phyloP scores from a whole-genome alignment of 2,797 vertebrate genomes.

The Amblyopsis hoosieri region DNA sequence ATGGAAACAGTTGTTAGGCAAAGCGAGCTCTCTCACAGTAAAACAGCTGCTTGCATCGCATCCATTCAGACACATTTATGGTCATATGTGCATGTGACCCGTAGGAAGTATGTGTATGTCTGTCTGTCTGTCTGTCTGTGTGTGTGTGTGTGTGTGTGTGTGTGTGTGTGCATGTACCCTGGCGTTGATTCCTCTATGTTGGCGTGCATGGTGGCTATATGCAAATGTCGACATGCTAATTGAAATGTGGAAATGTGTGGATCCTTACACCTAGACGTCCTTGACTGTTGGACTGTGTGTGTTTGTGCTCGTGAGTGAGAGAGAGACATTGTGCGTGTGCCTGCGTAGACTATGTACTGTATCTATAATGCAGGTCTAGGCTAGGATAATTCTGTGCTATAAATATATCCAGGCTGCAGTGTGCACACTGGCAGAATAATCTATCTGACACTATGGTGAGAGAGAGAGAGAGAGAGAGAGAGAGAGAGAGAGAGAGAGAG shows the following conservation, averaged over 20 bases:
- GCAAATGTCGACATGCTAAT: neutral
- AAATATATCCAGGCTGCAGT: slow-evolving; percentile 79
- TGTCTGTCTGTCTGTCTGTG: no score
- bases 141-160: no score
- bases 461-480: neutral
- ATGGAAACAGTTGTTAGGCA: no score
- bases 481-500: slow-evolving; percentile 7
- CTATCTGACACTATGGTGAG: slow-evolving; percentile 75
- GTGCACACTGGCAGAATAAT: slow-evolving; percentile 78
- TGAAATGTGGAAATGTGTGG: no score
- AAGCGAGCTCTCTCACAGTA: no score
- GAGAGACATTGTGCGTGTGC: neutral
- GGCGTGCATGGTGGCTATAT: neutral
- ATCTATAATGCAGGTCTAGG: slow-evolving; percentile 65
- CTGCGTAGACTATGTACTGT: slow-evolving; percentile 65
- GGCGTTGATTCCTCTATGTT: neutral
- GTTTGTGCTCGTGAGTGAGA: no score
- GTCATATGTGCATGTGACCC: neutral
- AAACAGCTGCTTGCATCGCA: no score
- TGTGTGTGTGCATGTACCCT: no score
- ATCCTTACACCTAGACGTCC: no score
- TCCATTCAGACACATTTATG: neutral
- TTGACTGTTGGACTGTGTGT: neutral
- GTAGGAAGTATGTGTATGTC: no score
- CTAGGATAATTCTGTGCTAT: slow-evolving; percentile 70